Conservation (phyloP, 2,797 vertebrate species). For the Chelon labrosus region DNA sequence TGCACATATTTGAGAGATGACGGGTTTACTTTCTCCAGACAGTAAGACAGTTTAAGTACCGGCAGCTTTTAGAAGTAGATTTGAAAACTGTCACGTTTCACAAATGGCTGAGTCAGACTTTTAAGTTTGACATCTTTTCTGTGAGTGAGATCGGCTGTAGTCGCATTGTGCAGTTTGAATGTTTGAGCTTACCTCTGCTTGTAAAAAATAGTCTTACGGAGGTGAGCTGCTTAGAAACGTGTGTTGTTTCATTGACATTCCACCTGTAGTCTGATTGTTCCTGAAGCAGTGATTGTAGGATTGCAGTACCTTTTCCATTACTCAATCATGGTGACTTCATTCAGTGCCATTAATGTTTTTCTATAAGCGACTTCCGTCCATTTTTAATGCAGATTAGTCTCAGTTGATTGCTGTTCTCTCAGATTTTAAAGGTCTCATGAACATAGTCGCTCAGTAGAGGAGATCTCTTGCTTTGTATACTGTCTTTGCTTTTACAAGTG, state of each 20-base stretch:
- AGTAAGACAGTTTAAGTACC: conserved; percentile 88
- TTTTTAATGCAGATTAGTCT: conserved; percentile 63
- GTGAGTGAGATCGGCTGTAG: conserved; percentile 83
- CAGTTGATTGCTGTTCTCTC: conserved; percentile 54
- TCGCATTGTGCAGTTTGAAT: conserved; percentile 90
- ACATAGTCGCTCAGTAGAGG: conserved; percentile 57
- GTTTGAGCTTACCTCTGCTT: conserved; percentile 90
- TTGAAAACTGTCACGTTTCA: conserved; percentile 86
- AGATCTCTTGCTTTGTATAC: conserved; percentile 53
- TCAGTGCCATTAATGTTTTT: conserved; percentile 92
- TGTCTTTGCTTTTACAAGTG: conserved; percentile 71
- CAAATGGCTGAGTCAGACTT: conserved; percentile 85
- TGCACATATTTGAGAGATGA: conserved; percentile 91
- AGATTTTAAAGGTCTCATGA: conserved; percentile 57
- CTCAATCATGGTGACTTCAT: conserved; percentile 91
- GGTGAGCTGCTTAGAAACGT: conserved; percentile 85
- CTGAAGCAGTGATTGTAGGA: conserved; percentile 96
- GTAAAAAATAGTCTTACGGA: conserved; percentile 88
- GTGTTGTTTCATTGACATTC: conserved; percentile 93
- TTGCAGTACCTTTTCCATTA: conserved; percentile 87
- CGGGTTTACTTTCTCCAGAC: conserved; percentile 66
- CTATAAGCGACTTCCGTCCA: conserved; percentile 64
- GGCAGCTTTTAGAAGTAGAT: conserved; percentile 91
- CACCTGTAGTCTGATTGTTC: conserved; percentile 91
- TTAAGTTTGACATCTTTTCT: conserved; percentile 44